Percentiles rank a stretch among this genome's conserved stretches.
Conservation (phyloP, 92 coral and sea anemone genomes). For the Meandrina meandrites region DNA sequence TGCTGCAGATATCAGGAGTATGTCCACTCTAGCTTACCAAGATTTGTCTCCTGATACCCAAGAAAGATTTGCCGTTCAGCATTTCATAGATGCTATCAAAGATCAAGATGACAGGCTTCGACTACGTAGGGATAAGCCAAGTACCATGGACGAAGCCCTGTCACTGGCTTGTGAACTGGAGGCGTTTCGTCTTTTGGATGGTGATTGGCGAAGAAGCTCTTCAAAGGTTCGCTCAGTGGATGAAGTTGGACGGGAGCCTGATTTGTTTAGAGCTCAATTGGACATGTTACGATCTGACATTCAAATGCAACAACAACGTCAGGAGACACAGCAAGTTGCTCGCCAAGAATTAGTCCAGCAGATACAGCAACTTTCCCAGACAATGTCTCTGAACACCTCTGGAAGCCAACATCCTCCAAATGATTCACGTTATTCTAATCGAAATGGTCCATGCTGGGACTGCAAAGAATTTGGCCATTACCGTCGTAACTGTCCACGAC, state of each 20-base stretch:
- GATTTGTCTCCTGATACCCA: no score
- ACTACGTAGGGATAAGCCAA: slow-evolving; percentile 47
- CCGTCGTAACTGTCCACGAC: no score
- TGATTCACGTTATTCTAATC: slow-evolving; percentile 3
- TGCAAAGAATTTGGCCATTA: no score
- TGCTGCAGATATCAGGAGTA: no score
- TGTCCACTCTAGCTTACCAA: no score
- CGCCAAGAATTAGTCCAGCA: slow-evolving; percentile 16
- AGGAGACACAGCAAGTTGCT: slow-evolving; percentile 25
- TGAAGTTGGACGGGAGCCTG: slow-evolving; percentile 17
- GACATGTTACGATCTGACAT: no score
- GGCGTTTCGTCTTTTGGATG: slow-evolving; percentile 38
- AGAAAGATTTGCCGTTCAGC: no score
- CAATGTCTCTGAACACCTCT: slow-evolving; percentile 24
- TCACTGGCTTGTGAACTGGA: slow-evolving; percentile 34
- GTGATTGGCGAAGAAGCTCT: no score
- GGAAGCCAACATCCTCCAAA: slow-evolving; percentile 7
- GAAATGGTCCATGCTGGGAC: slow-evolving; percentile 22
- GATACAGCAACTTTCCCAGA: slow-evolving; percentile 25
- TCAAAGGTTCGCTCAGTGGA: slow-evolving; percentile 26
- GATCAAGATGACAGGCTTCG: slow-evolving; percentile 43
- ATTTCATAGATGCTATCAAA: slow-evolving; percentile 52
- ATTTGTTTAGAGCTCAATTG: slow-evolving; percentile 22
- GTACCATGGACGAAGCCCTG: slow-evolving; percentile 48
- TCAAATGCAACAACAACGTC: no score